phyloP scores from a whole-genome alignment of 1,140 invertebrate species.

The Megalopta genalis region DNA sequence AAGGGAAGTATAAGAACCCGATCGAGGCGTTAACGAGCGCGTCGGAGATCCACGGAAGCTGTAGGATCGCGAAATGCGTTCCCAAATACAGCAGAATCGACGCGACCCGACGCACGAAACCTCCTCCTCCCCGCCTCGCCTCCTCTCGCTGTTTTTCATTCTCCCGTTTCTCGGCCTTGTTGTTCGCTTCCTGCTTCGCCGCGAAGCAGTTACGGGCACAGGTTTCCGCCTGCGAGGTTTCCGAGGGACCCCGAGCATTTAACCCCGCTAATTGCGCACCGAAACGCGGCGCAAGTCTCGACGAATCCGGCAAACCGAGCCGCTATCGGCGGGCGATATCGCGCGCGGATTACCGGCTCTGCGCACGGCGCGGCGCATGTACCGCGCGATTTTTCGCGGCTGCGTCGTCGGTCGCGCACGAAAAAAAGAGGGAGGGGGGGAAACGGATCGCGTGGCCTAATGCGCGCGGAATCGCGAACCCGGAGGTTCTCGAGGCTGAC shows the following conservation, averaged over 20 bases:
- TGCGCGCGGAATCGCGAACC: neutral
- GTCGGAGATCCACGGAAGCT: no score
- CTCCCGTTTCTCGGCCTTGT: conserved; percentile 5
- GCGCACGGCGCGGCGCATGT: neutral
- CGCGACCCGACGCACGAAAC: neutral
- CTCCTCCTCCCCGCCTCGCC: neutral
- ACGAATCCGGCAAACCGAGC: conserved; percentile 22
- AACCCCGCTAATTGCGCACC: conserved; percentile 55
- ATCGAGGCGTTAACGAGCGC: no score
- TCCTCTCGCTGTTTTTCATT: neutral
- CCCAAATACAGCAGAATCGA: neutral
- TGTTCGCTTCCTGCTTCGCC: conserved; percentile 4
- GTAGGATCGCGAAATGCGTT: neutral
- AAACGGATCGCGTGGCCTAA: neutral
- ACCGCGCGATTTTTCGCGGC: neutral
- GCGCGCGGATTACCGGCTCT: neutral
- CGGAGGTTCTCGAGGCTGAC: neutral
- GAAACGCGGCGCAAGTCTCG: conserved; percentile 38
- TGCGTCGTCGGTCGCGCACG: neutral
- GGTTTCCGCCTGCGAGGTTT: no score
- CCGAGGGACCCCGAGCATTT: conserved; percentile 44
- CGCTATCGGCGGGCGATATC: conserved; percentile 8
- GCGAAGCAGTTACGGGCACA: conserved; percentile 19
- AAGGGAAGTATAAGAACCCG: no score
- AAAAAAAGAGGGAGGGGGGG: no score